These are phyloP conservation scores for Antheraea mylitta DNA, from an alignment of 1,140 invertebrate genomes.

Conservation along the genomic window DNA sequence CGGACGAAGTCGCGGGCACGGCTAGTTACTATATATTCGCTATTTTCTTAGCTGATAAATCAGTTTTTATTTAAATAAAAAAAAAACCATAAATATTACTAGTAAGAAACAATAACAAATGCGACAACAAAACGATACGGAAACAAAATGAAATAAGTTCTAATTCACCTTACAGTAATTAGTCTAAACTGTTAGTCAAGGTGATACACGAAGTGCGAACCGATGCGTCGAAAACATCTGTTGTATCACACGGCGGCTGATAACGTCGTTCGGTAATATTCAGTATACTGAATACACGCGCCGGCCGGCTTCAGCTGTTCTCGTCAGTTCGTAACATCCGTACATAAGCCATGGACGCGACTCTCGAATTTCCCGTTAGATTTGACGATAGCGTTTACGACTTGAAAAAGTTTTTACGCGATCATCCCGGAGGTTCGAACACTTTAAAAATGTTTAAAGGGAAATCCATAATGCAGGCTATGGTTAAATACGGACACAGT, in stretches of 20 bases:
- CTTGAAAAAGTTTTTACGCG: constrained; percentile 78
- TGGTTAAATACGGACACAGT: constrained; percentile 80
- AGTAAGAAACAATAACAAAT: too few relatives aligned
- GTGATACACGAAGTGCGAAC: constrained; percentile 11
- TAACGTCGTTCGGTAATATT: constrained; percentile 2
- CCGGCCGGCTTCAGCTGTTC: background rate
- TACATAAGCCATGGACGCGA: constrained; percentile 6
- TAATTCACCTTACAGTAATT: background rate
- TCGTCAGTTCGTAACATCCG: background rate
- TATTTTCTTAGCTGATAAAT: too few relatives aligned
- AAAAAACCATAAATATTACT: too few relatives aligned
- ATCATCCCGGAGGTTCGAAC: constrained; percentile 83
- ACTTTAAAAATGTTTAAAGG: constrained; percentile 76
- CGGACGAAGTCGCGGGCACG: too few relatives aligned
- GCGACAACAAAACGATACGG: too few relatives aligned
- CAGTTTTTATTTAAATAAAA: too few relatives aligned
- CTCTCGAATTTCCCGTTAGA: constrained; percentile 42
- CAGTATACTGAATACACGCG: background rate
- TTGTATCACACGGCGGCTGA: constrained; percentile 18
- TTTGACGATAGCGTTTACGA: constrained; percentile 76
- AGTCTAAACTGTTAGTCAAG: constrained; percentile 12
- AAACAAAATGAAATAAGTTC: background rate
- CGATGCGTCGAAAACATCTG: constrained; percentile 17
- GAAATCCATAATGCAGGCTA: constrained; percentile 74
- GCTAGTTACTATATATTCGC: too few relatives aligned